Evolutionary conservation across 2,113 vertebrate species (phyloP), one percentile per base, ranked within the genome.

Genomic region (Erinaceus europaeus): DNA sequence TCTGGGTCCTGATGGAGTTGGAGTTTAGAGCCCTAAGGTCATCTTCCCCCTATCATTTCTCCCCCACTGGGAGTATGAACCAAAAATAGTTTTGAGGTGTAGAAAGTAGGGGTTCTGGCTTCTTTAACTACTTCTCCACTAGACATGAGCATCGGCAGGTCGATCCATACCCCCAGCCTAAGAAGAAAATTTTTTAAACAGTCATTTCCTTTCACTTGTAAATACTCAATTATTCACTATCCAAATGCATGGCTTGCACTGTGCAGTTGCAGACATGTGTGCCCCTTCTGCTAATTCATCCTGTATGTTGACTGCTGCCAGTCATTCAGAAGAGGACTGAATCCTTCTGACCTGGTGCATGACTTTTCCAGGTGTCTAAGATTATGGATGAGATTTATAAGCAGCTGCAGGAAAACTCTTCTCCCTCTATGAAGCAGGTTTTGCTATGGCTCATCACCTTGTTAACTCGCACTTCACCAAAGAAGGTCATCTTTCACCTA

Each of bases 401-500:
- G 15, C 23, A 90, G 65, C 1, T 96, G 48, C 0, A 6, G 34
- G 4, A 4, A 27, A n/a, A 88, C 6, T 10, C 44, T 20, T 40
- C 53, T 5, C 46, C 76, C 1, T 1, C 2, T 0, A 42, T 79
- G 87, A 93, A 61, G 55, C 0, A 40, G 0, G 2, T 27, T 5
- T 44, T 95, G 84, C 5, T 96, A n/a, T 27, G 0, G 0, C 48
- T 85, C 23, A 80, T 90, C 25, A 59, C 89, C 12, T 52, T 96
- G 61, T 14, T 96, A 71, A 79, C 74, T 1, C 32, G 71, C 0
- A 36, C 71, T 2, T 94, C 55, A 10, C 93, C 95, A 0, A 94
- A 89, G 75, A 93, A 82, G 50, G 78, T 94, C 44, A 81, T 94
- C 87, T 95, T 87, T 84, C 89, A 91, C 44, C 92, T 96, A 14